Evolutionary conservation across 1,140 invertebrate species (phyloP).

Genomic region (Lordiphosa stackelbergi): DNA sequence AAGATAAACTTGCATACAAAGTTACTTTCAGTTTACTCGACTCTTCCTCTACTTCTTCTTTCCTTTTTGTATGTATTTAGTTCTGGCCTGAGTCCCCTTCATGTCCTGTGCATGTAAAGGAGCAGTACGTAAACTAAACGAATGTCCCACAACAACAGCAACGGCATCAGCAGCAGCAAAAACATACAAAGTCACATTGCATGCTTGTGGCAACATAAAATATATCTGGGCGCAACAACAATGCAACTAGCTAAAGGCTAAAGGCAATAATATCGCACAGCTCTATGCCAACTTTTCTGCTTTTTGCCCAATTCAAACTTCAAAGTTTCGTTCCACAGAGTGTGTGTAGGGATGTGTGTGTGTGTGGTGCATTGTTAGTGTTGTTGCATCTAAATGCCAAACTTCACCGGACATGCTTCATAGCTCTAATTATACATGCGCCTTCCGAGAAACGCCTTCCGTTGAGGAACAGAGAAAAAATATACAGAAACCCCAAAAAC

Average conservation of each 20-base stretch:
- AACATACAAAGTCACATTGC: conserved; percentile 51
- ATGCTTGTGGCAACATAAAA: conserved; percentile 70
- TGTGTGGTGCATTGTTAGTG: conserved; percentile 23
- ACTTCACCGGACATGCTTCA: conserved; percentile 75
- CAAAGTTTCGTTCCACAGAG: conserved; percentile 40
- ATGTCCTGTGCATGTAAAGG: conserved; percentile 45
- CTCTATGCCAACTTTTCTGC: background rate
- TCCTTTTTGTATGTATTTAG: background rate
- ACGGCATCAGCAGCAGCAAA: too few species aligned
- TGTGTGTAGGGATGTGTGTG: conserved; percentile 28
- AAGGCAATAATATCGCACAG: conserved; percentile 9
- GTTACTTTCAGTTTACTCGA: conserved; percentile 18
- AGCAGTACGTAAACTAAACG: conserved; percentile 48
- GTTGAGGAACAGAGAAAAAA: conserved; percentile 31
- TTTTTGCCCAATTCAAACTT: conserved; percentile 17
- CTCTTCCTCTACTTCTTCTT: conserved; percentile 4
- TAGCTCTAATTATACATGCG: conserved; percentile 75
- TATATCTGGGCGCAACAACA: conserved; percentile 49
- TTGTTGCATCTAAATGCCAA: conserved; percentile 71
- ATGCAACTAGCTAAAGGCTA: background rate
- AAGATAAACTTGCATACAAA: conserved; percentile 56
- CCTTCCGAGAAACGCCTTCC: conserved; percentile 67
- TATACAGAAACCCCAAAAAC: conserved; percentile 30
- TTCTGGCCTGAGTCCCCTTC: conserved; percentile 7
- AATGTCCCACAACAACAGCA: background rate